Evolutionary conservation across 2,113 vertebrate genomes (phyloP).

Genomic region (Tringa solitaria): DNA sequence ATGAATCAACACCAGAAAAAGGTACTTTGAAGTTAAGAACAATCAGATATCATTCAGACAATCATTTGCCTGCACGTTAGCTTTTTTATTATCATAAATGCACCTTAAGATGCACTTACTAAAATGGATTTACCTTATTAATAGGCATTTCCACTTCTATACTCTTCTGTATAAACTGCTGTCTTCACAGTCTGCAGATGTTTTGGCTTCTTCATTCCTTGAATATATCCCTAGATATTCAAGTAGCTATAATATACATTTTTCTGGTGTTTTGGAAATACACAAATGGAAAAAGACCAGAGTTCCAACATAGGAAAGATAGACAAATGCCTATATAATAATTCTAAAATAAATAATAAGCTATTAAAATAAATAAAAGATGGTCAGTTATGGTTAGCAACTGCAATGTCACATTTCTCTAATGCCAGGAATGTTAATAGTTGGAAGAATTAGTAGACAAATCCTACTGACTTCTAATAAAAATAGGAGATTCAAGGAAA

Average conservation of each 20-base stretch:
- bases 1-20: neutral
- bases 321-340: neutral
- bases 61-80: neutral
- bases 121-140: neutral
- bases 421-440: neutral
- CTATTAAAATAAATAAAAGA: neutral
- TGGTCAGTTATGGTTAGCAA: neutral
- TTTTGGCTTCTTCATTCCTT: neutral
- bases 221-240: neutral
- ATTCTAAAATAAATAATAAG: neutral
- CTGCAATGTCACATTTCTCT: neutral
- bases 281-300: neutral
- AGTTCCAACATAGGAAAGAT: neutral
- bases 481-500: neutral
- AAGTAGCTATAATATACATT: neutral
- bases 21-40: neutral
- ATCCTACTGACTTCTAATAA: neutral
- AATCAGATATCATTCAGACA: neutral
- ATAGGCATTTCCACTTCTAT: neutral
- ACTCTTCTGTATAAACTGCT: neutral
- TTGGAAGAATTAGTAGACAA: neutral
- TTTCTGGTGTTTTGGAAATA: neutral
- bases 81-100: neutral
- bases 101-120: neutral
- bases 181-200: neutral